phyloP scores from a whole-genome alignment of 2,113 vertebrate species.

The Peromyscus californicus region DNA sequence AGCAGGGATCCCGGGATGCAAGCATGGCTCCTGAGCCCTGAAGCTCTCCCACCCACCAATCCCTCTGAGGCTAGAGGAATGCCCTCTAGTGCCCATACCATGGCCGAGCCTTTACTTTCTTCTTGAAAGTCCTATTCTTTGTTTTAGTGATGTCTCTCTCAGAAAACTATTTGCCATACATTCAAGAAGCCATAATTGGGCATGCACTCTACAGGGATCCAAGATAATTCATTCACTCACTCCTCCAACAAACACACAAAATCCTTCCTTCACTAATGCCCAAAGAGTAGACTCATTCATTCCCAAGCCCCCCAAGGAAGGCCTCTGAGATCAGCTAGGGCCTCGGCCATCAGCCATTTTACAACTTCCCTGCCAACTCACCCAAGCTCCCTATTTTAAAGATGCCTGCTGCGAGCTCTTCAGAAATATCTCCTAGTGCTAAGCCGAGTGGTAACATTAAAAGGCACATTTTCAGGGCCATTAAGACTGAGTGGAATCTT shows the following conservation, averaged over 20 bases:
- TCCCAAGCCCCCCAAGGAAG: not conserved
- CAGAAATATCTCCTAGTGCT: not conserved
- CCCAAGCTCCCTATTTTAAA: not conserved
- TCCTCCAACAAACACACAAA: not conserved
- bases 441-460: not conserved
- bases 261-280: not conserved
- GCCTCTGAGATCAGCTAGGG: not conserved
- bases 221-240: not conserved
- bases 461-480: conserved; percentile 41
- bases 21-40: accelerated
- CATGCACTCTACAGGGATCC: not conserved
- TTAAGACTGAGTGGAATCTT: not conserved
- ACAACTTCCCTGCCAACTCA: not conserved
- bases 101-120: accelerated
- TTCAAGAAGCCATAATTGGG: not conserved
- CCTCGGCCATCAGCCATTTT: not conserved
- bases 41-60: not conserved
- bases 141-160: not conserved
- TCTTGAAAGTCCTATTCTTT: not conserved
- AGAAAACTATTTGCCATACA: not conserved
- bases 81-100: not conserved
- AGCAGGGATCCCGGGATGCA: not conserved
- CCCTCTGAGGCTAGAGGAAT: not conserved
- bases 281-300: not conserved
- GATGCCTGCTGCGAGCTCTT: not conserved